Evolutionary conservation across 2,113 vertebrate species (phyloP).

Genomic region (Indicator maculatus): DNA sequence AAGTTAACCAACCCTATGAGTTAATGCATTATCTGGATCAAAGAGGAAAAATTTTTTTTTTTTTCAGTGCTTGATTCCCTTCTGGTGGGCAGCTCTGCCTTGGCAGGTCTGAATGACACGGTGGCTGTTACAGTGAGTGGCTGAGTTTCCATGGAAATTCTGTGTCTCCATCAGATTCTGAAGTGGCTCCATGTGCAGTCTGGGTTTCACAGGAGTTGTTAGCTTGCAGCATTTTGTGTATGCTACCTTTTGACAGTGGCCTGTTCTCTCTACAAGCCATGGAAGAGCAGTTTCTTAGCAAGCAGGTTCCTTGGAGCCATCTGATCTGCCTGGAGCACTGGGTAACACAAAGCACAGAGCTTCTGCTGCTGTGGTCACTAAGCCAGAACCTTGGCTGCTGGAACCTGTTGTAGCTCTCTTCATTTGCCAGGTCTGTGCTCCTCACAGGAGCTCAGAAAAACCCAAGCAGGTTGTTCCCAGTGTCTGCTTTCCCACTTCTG

Average conservation of each 20-base stretch:
- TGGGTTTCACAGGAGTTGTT: background rate
- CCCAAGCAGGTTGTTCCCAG: background rate
- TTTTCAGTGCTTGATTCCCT: background rate
- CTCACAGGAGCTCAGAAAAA: background rate
- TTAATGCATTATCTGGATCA: background rate
- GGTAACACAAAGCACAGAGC: background rate
- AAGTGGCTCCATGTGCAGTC: background rate
- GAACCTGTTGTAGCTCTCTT: background rate
- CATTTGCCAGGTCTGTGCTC: background rate
- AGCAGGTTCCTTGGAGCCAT: background rate
- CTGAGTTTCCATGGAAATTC: constrained; percentile 66
- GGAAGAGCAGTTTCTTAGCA: background rate
- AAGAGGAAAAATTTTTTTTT: background rate
- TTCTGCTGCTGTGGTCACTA: rapidly evolving
- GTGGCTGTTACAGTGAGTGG: background rate
- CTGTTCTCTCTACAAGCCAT: background rate
- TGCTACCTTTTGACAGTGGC: background rate
- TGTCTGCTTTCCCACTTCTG: background rate
- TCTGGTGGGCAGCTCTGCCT: background rate
- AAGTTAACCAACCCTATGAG: background rate
- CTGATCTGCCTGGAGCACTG: rapidly evolving
- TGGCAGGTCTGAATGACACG: constrained; percentile 26
- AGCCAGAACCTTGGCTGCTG: too few relatives aligned
- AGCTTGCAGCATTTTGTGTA: background rate
- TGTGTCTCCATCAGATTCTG: background rate